Conservation (phyloP, 2,797 vertebrate genomes). For the Coluber constrictor region DNA sequence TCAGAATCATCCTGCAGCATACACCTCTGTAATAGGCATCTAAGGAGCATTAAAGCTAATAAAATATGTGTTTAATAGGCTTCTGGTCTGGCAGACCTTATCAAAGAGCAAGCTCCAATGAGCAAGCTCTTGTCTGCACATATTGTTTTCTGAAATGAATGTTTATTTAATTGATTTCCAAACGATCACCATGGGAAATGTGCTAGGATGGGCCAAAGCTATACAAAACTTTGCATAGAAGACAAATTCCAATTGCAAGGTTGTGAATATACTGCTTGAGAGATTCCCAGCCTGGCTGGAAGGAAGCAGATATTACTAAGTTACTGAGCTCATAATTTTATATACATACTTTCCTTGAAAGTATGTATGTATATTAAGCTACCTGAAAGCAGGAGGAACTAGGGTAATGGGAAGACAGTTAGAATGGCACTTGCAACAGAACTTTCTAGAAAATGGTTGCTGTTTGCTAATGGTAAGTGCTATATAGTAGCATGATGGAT, state of each 20-base stretch:
- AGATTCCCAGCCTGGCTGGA: not conserved
- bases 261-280: not conserved
- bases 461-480: not conserved
- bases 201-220: not conserved
- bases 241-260: not conserved
- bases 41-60: not conserved
- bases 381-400: not conserved
- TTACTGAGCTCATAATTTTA: not conserved
- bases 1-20: not conserved
- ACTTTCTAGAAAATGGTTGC: not conserved
- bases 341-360: not conserved
- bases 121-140: not conserved
- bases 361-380: not conserved
- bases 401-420: not conserved
- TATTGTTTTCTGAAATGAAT: constrained; percentile 1
- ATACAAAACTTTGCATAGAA: not conserved
- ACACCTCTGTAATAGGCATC: not conserved
- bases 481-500: not conserved
- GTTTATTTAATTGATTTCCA: not conserved
- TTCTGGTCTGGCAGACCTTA: not conserved
- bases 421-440: not conserved
- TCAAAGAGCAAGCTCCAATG: not conserved
- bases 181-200: not conserved
- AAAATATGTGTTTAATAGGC: not conserved
- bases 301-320: not conserved